Percentiles rank a stretch among this genome's conserved stretches.
These are phyloP conservation scores for Conomelus anceps DNA, from an alignment of 2,888 invertebrate species.

Conservation along the genomic window DNA sequence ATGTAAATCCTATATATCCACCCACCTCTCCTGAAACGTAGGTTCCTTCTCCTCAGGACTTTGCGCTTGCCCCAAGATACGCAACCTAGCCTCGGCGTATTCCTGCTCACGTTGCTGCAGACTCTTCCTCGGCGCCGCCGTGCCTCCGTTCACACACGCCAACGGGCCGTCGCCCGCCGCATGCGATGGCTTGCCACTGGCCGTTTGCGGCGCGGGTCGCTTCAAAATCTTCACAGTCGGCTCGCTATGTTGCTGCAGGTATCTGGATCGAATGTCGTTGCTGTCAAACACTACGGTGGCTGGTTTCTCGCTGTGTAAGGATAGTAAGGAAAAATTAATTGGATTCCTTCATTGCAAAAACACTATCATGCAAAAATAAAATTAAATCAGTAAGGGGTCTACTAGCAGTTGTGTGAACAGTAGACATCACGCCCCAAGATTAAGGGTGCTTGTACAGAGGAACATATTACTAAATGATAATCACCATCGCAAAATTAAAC, in stretches of 20 bases:
- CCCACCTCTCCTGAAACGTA: constrained; percentile 51
- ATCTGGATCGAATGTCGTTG: constrained; percentile 73
- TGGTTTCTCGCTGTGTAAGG: constrained; percentile 13
- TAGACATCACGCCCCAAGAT: too few relatives aligned
- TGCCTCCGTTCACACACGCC: neutral
- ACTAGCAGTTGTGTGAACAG: too few relatives aligned
- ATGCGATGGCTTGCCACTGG: neutral
- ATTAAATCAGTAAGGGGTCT: neutral
- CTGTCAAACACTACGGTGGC: constrained; percentile 62
- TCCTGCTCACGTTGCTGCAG: constrained; percentile 75
- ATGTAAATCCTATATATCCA: constrained; percentile 4
- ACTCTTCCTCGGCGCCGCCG: constrained; percentile 50
- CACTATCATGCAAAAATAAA: neutral
- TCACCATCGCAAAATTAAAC: too few relatives aligned
- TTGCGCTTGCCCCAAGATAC: constrained; percentile 81
- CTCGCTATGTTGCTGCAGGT: constrained; percentile 58
- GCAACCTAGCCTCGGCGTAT: constrained; percentile 83
- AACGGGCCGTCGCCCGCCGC: neutral
- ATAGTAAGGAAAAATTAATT: too few relatives aligned
- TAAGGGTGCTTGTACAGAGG: too few relatives aligned
- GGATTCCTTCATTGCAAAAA: neutral
- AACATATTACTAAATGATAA: too few relatives aligned
- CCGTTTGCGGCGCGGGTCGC: constrained; percentile 53
- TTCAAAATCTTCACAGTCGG: constrained; percentile 80
- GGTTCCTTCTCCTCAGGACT: constrained; percentile 59